Conservation (phyloP, 2,113 vertebrate genomes). For the Corydoras maculifer region DNA sequence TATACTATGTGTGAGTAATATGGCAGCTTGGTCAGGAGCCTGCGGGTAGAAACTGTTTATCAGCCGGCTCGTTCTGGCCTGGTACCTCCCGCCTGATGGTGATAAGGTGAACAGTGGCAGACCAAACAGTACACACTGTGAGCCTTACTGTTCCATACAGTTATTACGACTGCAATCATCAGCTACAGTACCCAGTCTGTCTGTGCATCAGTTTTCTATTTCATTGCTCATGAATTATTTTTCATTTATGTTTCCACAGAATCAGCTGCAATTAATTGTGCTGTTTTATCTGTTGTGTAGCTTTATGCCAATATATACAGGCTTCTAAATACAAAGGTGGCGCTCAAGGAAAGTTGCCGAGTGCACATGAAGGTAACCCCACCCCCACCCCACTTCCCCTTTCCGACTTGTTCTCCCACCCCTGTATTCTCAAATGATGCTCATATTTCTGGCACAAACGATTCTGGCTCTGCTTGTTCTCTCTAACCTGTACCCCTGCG, state of each 20-base stretch:
- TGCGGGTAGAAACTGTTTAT: too few species aligned
- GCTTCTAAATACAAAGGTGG: slow-evolving; percentile 97
- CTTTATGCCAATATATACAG: slow-evolving; percentile 98
- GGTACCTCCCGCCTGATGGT: too few species aligned
- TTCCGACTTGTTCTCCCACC: slow-evolving; percentile 67
- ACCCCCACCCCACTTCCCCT: slow-evolving; percentile 56
- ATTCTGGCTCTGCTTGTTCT: slow-evolving; percentile 61
- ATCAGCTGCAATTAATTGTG: slow-evolving; percentile 20
- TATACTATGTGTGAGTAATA: too few species aligned
- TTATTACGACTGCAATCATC: too few species aligned
- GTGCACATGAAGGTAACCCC: slow-evolving; percentile 90
- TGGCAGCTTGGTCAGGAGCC: too few species aligned
- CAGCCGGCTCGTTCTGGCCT: too few species aligned
- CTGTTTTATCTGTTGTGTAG: slow-evolving; percentile 70
- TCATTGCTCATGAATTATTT: not conserved
- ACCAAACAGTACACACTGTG: too few species aligned
- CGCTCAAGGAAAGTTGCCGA: slow-evolving; percentile 85
- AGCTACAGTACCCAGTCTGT: too few species aligned
- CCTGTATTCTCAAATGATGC: slow-evolving; percentile 47
- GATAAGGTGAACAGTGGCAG: too few species aligned
- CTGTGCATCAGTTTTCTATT: too few species aligned
- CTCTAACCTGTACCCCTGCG: slow-evolving; percentile 59
- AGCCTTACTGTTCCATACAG: too few species aligned
- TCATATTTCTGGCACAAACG: slow-evolving; percentile 39
- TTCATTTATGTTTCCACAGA: not conserved